Percentiles rank a stretch among this genome's conserved stretches.
phyloP scores from a whole-genome alignment of 1,140 invertebrate genomes.

The Bradynema listronoti region DNA sequence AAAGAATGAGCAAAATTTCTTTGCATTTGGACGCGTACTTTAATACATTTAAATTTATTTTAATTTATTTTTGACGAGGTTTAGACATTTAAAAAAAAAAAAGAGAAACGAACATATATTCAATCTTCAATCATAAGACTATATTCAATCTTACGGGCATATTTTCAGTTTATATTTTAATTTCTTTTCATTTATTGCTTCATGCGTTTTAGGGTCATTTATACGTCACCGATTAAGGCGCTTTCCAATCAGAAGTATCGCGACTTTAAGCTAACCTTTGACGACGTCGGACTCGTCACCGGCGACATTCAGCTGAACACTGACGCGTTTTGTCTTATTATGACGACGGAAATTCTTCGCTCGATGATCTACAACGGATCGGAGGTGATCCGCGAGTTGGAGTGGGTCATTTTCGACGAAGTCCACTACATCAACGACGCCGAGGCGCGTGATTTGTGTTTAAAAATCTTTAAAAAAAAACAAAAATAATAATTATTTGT shows the following conservation, averaged over 20 bases:
- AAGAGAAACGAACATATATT: background rate
- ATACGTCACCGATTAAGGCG: slow-evolving; percentile 98
- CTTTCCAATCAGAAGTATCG: slow-evolving; percentile 98
- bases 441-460: slow-evolving; percentile 43
- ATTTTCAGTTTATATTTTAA: background rate
- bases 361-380: slow-evolving; percentile 98
- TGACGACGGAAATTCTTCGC: slow-evolving; percentile 98
- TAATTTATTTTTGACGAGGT: background rate
- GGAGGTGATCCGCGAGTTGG: slow-evolving; percentile 90
- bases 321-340: slow-evolving; percentile 88
- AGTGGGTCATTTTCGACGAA: slow-evolving; percentile 99
- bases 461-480: background rate
- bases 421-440: slow-evolving; percentile 99
- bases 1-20: too few relatives aligned
- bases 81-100: background rate
- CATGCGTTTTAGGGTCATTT: slow-evolving; percentile 72
- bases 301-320: slow-evolving; percentile 99
- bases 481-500: too few relatives aligned
- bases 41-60: background rate
- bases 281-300: slow-evolving; percentile 93
- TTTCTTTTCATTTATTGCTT: background rate
- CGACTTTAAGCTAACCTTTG: slow-evolving; percentile 93
- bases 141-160: background rate
- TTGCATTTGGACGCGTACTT: background rate
- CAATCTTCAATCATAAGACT: background rate